These are phyloP conservation scores for Grammomys dolichurus DNA, from an alignment of 2,113 vertebrate species.

Conservation along the genomic window DNA sequence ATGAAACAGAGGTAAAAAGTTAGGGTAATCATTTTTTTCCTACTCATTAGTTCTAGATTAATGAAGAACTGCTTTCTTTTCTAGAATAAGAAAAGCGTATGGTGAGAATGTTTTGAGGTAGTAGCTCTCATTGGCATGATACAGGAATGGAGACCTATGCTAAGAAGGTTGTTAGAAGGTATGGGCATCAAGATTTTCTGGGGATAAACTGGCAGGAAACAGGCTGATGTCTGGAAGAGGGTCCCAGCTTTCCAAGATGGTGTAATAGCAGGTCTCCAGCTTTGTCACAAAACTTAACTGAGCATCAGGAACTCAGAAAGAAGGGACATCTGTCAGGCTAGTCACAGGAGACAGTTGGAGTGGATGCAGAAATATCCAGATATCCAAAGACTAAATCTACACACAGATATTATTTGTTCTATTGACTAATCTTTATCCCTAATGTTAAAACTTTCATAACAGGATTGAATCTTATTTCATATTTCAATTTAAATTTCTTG, in stretches of 20 bases:
- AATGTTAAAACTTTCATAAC: background rate
- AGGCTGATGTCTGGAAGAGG: background rate
- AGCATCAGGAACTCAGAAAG: background rate
- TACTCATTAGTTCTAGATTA: background rate
- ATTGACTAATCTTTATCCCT: background rate
- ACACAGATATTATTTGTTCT: background rate
- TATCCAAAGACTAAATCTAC: background rate
- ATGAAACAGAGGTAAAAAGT: background rate
- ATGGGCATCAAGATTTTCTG: background rate
- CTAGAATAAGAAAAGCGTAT: background rate
- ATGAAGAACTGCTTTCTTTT: background rate
- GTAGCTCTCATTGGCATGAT: background rate
- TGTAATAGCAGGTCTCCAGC: background rate
- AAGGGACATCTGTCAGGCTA: background rate
- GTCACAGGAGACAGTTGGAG: background rate
- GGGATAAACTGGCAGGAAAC: background rate
- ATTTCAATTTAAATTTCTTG: slow-evolving; percentile 13
- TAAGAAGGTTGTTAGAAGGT: background rate
- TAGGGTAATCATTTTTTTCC: background rate
- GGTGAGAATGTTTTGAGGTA: background rate
- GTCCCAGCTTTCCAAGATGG: fast-evolving
- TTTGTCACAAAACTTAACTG: background rate
- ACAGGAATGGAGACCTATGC: background rate
- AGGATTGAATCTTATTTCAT: background rate
- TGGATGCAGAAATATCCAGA: background rate